Base-by-base conservation (phyloP, 2,888 invertebrate genomes). In the Dendrolimus pini region DNA sequence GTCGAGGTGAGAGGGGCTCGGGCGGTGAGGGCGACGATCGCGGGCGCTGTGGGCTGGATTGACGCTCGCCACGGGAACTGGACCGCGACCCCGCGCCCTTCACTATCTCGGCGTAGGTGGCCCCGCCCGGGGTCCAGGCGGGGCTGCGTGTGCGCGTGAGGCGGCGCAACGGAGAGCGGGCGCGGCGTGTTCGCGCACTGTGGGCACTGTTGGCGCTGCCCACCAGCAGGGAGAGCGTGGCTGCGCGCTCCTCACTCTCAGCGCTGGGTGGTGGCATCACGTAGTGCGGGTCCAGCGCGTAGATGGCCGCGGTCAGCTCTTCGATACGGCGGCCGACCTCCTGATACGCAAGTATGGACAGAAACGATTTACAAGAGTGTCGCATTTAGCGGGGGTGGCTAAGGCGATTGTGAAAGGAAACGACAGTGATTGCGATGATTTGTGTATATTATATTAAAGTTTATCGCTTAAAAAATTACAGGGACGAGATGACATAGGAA, bases 101-200 rank as follows among this genome's bases (percentile, higher is more conserved):
- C 61, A 96, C 92, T 64, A 96, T 94, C 83, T 96, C 95, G 55
- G 96, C 95, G 80, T 96, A 96, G 55, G 95, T 93, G 55, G 95
- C 93, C 41, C 94, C 93, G 42, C 95, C 95, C 3, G 94, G 94
- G 54, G 90, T 78, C 95, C 95, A 96, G 76, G 94, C 93, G 13
- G 95, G 95, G 78, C 94, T 94, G 60, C 60, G 61, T 55, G 68
- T 59, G 60, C 64, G 64, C 61, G 70, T 64, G 60, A 78, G 72
- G 56, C 77, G 70, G 66, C 89, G 83, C 63, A 83, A 85, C 12
- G 92, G 92, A 41, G 93, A 92, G 68, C 92, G 87, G 62, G 92
- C 89, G 42, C 89, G 84, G 61, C 91, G 87, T 62, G 81, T 74
- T 59, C 78, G 67, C 68, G 85, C 95, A 69, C 61, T 59, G 72